These are phyloP conservation scores for Drosophila trapezifrons DNA, from an alignment of 1,140 invertebrate genomes.

Conservation along the genomic window DNA sequence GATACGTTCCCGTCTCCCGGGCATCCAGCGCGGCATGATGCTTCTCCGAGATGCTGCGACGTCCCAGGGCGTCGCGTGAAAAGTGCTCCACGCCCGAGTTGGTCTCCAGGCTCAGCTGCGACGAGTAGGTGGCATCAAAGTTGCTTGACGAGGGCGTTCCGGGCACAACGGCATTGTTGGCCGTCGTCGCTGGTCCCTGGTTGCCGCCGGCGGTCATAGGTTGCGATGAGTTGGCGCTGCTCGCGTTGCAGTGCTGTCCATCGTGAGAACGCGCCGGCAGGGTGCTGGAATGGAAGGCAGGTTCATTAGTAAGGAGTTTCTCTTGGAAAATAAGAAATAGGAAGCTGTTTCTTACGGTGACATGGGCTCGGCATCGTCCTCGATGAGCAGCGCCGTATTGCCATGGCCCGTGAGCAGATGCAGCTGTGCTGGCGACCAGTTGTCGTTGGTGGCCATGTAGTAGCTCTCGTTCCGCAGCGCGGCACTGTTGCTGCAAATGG, in stretches of 20 bases:
- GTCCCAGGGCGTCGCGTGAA: conserved; percentile 94
- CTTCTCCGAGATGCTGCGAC: conserved; percentile 99
- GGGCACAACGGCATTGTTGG: conserved; percentile 33
- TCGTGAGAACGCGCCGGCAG: conserved; percentile 75
- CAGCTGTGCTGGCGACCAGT: conserved; percentile 79
- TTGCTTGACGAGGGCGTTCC: conserved; percentile 43
- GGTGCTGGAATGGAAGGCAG: neutral
- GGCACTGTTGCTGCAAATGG: conserved; percentile 71
- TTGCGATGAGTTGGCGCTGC: conserved; percentile 63
- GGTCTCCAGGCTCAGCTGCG: conserved; percentile 91
- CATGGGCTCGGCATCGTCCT: conserved; percentile 86
- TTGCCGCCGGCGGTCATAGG: conserved; percentile 19
- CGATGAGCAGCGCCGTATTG: conserved; percentile 87
- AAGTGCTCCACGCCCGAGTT: conserved; percentile 88
- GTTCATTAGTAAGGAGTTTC: no score
- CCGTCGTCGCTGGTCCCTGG: conserved; percentile 3
- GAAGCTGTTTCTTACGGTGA: conserved; percentile 69
- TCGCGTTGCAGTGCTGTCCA: conserved; percentile 70
- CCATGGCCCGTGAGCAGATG: conserved; percentile 67
- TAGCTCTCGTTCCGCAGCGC: conserved; percentile 92
- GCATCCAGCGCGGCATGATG: conserved; percentile 96
- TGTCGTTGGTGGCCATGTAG: conserved; percentile 89
- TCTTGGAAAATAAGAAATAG: no score
- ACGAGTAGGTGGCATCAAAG: conserved; percentile 89
- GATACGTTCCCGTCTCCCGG: conserved; percentile 97